Evolutionary conservation across 2,797 vertebrate genomes (phyloP).

Genomic region (Mycteria americana): DNA sequence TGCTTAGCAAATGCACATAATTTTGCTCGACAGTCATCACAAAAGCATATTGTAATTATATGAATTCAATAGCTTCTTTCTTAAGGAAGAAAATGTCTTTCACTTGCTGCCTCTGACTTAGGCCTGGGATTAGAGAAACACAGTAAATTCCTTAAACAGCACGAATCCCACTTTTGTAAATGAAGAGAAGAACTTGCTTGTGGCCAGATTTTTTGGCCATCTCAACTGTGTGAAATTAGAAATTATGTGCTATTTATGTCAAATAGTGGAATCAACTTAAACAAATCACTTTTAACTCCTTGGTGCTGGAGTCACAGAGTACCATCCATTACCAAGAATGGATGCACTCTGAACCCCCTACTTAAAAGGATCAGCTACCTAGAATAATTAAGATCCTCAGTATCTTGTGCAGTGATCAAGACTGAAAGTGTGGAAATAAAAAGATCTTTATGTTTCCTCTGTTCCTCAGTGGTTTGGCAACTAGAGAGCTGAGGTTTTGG

Average conservation of each 20-base stretch:
- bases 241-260: background rate
- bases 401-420: background rate
- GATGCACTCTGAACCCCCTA: background rate
- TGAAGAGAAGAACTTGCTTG: background rate
- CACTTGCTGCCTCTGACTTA: background rate
- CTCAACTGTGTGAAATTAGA: background rate
- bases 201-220: conserved; percentile 6
- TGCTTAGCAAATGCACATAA: conserved; percentile 10
- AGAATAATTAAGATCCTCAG: background rate
- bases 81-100: conserved; percentile 10
- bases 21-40: background rate
- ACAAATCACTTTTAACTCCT: conserved; percentile 1
- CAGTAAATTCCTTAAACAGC: background rate
- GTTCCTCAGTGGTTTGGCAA: background rate
- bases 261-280: background rate
- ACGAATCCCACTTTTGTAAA: conserved; percentile 10
- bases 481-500: background rate
- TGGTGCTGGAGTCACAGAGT: background rate
- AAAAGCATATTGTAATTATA: conserved; percentile 4
- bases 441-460: background rate
- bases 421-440: background rate
- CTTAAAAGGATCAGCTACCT: background rate
- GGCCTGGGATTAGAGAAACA: conserved; percentile 29
- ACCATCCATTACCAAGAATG: background rate
- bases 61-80: conserved; percentile 27